Evolutionary conservation across 2,888 invertebrate genomes (phyloP).

Genomic region (Eristalis pertinax): DNA sequence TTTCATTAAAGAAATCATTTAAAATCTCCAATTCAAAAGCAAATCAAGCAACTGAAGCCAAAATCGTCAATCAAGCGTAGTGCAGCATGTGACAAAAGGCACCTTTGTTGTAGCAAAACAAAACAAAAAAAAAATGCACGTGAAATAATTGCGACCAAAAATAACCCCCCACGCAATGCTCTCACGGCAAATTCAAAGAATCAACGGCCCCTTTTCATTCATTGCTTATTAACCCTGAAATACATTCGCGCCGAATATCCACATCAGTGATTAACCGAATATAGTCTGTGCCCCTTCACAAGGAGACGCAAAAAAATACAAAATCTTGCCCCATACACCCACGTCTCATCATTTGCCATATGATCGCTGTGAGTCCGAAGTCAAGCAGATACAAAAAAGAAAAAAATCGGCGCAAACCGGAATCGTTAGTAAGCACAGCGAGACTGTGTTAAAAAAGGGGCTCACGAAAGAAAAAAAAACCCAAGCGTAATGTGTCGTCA

Average conservation of each 20-base stretch:
- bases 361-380: slow-evolving; percentile 35
- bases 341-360: background rate
- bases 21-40: background rate
- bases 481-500: slow-evolving; percentile 27
- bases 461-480: background rate
- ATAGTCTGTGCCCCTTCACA: background rate
- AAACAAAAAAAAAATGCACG: background rate
- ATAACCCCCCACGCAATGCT: background rate
- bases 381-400: slow-evolving; percentile 3
- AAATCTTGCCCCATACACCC: background rate
- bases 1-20: too few relatives aligned
- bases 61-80: background rate
- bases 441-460: background rate
- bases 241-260: slow-evolving; percentile 7
- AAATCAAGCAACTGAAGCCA: background rate
- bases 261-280: slow-evolving; percentile 32
- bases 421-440: background rate
- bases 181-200: background rate
- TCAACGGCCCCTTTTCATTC: slow-evolving; percentile 1
- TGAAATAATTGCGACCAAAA: background rate
- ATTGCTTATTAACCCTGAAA: slow-evolving; percentile 38
- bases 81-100: background rate
- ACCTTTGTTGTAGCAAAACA: background rate
- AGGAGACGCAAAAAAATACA: background rate
- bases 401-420: slow-evolving; percentile 8